phyloP scores from a whole-genome alignment of 1,140 invertebrate species.

The Octopus sinensis region DNA sequence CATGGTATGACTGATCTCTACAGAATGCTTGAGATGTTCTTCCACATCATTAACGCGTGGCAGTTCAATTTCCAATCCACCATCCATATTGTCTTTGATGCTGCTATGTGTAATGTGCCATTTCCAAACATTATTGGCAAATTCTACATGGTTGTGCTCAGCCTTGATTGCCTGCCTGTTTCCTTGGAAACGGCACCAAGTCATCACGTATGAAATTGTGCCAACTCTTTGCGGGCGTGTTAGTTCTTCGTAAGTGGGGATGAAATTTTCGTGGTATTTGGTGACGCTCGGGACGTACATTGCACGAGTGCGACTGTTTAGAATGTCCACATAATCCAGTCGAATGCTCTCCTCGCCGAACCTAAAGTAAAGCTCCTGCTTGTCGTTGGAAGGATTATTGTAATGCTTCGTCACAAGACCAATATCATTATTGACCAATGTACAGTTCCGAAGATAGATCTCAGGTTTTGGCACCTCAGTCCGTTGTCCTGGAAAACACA shows the following conservation, averaged over 20 bases:
- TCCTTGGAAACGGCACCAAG: slow-evolving; percentile 37
- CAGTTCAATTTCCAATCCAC: slow-evolving; percentile 71
- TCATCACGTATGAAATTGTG: slow-evolving; percentile 49
- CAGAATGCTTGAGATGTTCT: slow-evolving; percentile 41
- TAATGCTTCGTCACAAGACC: slow-evolving; percentile 85
- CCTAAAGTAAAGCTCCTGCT: slow-evolving; percentile 50
- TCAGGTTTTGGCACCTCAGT: slow-evolving; percentile 16
- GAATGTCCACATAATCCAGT: slow-evolving; percentile 37
- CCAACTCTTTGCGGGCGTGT: slow-evolving; percentile 54
- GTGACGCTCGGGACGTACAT: slow-evolving; percentile 54
- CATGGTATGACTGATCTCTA: slow-evolving; percentile 41
- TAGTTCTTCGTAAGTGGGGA: slow-evolving; percentile 55
- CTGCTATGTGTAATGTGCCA: slow-evolving; percentile 68
- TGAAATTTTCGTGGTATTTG: slow-evolving; percentile 51
- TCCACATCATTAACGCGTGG: slow-evolving; percentile 48
- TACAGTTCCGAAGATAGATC: slow-evolving; percentile 45
- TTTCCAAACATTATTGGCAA: slow-evolving; percentile 57
- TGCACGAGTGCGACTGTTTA: slow-evolving; percentile 40
- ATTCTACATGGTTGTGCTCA: slow-evolving; percentile 57
- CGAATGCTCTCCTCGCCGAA: slow-evolving; percentile 44
- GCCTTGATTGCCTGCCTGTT: slow-evolving; percentile 49
- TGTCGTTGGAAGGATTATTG: slow-evolving; percentile 63
- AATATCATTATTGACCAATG: slow-evolving; percentile 74
- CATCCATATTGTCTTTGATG: slow-evolving; percentile 71
- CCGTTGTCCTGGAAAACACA: too few species aligned